These are phyloP conservation scores for Teleogryllus occipitalis DNA, from an alignment of 1,140 invertebrate species.

Conservation along the genomic window DNA sequence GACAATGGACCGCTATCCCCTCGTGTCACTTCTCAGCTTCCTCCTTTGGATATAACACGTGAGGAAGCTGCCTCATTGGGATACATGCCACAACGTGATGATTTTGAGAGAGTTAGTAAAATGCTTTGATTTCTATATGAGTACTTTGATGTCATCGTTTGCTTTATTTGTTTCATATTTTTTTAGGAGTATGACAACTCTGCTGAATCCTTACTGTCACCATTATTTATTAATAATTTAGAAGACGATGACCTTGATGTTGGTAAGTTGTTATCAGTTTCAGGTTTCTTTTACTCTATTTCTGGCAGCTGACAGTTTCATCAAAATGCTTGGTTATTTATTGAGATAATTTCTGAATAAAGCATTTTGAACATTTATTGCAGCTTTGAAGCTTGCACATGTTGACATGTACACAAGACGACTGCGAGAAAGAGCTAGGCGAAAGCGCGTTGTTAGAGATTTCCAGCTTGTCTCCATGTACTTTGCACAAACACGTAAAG, in stretches of 20 bases:
- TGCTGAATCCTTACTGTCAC: conserved; percentile 80
- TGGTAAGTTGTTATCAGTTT: conserved; percentile 37
- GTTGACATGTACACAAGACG: conserved; percentile 85
- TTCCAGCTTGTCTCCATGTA: conserved; percentile 76
- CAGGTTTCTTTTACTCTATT: background rate
- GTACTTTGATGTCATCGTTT: too few relatives aligned
- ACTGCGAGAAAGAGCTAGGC: conserved; percentile 71
- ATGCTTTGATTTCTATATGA: too few relatives aligned
- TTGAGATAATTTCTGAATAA: background rate
- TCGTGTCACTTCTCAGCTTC: conserved; percentile 58
- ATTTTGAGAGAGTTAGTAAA: conserved; percentile 74
- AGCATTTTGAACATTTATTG: conserved; percentile 23
- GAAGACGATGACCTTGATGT: conserved; percentile 87
- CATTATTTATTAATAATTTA: conserved; percentile 59
- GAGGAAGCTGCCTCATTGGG: conserved; percentile 79
- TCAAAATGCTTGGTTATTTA: too few relatives aligned
- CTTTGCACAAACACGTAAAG: conserved; percentile 49
- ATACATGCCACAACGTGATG: conserved; percentile 93
- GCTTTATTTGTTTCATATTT: conserved; percentile 20
- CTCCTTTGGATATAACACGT: conserved; percentile 65
- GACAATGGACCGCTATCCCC: conserved; percentile 76
- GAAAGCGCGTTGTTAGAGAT: conserved; percentile 80
- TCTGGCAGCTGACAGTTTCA: background rate
- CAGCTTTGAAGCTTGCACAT: conserved; percentile 60
- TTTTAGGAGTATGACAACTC: conserved; percentile 83